Evolutionary conservation across 2,888 invertebrate species (phyloP).

Genomic region (Drosophila colorata): DNA sequence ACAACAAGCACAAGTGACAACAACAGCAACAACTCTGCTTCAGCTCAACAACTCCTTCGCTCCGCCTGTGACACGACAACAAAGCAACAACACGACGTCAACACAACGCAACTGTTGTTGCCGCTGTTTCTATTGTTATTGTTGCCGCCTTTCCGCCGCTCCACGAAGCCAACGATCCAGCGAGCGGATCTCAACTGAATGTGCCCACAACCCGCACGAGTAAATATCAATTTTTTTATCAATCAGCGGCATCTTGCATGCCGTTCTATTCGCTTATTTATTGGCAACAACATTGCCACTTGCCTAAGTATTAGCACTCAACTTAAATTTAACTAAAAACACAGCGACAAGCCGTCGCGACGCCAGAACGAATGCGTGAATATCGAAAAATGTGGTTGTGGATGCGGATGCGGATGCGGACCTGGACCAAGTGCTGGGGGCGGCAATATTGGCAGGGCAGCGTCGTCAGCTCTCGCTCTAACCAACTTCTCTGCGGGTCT

Average conservation of each 20-base stretch:
- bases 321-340: constrained; percentile 14
- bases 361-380: constrained; percentile 3
- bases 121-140: constrained; percentile 20
- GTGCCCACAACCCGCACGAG: constrained; percentile 45
- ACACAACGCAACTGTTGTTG: constrained; percentile 19
- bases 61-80: constrained; percentile 48
- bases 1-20: constrained; percentile 55
- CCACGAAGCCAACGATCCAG: constrained; percentile 1
- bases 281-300: constrained; percentile 15
- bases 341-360: constrained; percentile 11
- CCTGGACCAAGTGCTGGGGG: constrained; percentile 20
- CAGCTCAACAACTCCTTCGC: constrained; percentile 21
- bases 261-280: constrained; percentile 23
- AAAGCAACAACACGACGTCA: constrained; percentile 22
- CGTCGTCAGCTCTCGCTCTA: constrained; percentile 44
- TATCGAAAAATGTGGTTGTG: constrained; percentile 12
- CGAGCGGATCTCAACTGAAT: constrained; percentile 26
- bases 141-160: constrained; percentile 1
- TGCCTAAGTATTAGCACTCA: constrained; percentile 30
- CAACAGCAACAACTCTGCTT: constrained; percentile 10
- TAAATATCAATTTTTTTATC: constrained; percentile 41
- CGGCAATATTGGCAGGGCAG: constrained; percentile 19
- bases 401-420: neutral
- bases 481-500: constrained; percentile 29
- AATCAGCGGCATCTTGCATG: constrained; percentile 20